Evolutionary conservation across 2,888 invertebrate genomes (phyloP), one percentile per base, ranked within the genome.

Genomic region (Kryphioiulus occultus): DNA sequence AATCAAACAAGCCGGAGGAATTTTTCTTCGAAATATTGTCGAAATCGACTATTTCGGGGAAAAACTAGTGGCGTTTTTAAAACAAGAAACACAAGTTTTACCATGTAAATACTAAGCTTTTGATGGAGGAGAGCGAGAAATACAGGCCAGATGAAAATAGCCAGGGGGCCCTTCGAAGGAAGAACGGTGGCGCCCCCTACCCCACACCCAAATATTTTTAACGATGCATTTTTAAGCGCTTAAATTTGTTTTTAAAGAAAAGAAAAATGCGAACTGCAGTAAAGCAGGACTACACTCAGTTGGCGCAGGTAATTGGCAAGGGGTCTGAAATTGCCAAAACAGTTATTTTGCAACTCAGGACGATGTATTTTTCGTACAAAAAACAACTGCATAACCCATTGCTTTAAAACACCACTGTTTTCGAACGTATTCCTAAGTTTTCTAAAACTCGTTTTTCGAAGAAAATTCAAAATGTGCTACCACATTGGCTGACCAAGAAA

Each of bases 261-360:
- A 78, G 15, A 30, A 78, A 78, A 78, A 78, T 78, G 78, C 78
- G 78, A 78, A 78, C 78, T 78, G 78, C 17, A 78, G 78, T 78
- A 78, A 78, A 78, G 78, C 78, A 78, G 78, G 78, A 78, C 78
- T 78, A 78, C 78, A 78, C 78, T 78, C 78, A 78, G 78, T 78
- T 78, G 22, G 78, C 78, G 22, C 78, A 78, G 30, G 26, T n/a
- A n/a, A n/a, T 78, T 78, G 78, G 78, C 78, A 78, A 12, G 44
- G 1, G 26, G 30, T 15, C 78, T 30, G 4, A 78, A 15, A 30
- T 26, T 78, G 78, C 78, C 78, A 78, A 78, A 78, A 68, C 4
- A 26, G 12, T 78, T 78, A 30, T 78, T 78, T 78, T 78, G 78
- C 78, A 78, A 78, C 78, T 78, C 78, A 78, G 78, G 78, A 78